Conservation (phyloP, 2,797 vertebrate genomes). For the Sebastes steindachneri region DNA sequence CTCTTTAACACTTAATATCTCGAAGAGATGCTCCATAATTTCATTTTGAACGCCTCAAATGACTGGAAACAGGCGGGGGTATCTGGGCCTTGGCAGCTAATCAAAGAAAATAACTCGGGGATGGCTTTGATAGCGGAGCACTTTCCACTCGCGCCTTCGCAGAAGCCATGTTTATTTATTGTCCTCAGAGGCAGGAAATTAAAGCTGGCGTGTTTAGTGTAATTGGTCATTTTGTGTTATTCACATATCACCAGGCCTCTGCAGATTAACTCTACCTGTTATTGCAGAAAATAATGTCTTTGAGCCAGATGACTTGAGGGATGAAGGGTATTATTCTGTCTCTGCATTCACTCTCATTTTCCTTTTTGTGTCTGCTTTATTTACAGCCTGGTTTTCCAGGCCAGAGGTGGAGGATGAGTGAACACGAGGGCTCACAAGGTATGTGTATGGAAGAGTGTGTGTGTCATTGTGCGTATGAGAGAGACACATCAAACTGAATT, state of each 20-base stretch:
- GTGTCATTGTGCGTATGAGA: slow-evolving; percentile 11
- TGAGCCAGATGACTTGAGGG: slow-evolving; percentile 33
- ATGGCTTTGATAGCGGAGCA: slow-evolving; percentile 72
- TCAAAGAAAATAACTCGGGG: slow-evolving; percentile 80
- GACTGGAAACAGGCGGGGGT: slow-evolving; percentile 72
- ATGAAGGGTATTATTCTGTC: slow-evolving; percentile 37
- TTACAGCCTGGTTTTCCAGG: slow-evolving; percentile 46
- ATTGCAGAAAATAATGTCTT: slow-evolving; percentile 66
- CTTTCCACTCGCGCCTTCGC: slow-evolving; percentile 62
- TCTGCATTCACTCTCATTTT: slow-evolving; percentile 8
- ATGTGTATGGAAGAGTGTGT: slow-evolving; percentile 20
- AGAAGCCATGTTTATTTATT: slow-evolving; percentile 77
- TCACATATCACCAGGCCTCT: slow-evolving; percentile 59
- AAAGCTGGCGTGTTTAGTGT: slow-evolving; percentile 76
- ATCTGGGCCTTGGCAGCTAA: slow-evolving; percentile 78
- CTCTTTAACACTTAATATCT: slow-evolving; percentile 79
- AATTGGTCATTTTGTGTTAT: slow-evolving; percentile 78
- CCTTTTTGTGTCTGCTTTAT: slow-evolving; percentile 26
- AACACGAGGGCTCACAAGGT: slow-evolving; percentile 56
- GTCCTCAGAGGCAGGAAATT: slow-evolving; percentile 77
- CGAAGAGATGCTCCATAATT: slow-evolving; percentile 74
- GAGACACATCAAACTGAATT: slow-evolving; percentile 74
- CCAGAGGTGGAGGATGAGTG: slow-evolving; percentile 50
- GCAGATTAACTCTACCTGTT: slow-evolving; percentile 62
- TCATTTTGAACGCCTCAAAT: slow-evolving; percentile 79